Evolutionary conservation across 92 coral and sea anemone species (phyloP).

Genomic region (Actinostola sp.): DNA sequence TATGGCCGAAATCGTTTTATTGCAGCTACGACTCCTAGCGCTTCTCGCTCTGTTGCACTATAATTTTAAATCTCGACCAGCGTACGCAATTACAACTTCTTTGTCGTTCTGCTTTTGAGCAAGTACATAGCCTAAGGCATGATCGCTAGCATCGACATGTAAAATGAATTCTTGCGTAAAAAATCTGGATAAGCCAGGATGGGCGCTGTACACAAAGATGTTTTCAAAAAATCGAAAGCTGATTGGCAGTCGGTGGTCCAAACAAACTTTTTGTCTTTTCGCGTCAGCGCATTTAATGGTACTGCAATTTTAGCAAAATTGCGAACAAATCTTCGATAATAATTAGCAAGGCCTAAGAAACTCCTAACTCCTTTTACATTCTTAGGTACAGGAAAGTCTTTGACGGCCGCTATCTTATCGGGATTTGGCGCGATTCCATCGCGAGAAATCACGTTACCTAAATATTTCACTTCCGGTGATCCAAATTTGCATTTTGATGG

Average conservation of each 20-base stretch:
- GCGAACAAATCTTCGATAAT: conserved; percentile 14
- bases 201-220: conserved; percentile 43
- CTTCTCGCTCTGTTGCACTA: conserved; percentile 52
- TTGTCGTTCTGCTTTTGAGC: conserved; percentile 34
- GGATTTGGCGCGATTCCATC: conserved; percentile 53
- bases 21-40: conserved; percentile 47
- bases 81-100: conserved; percentile 48
- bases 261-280: conserved; percentile 42
- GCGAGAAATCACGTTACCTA: conserved; percentile 52
- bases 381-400: conserved; percentile 37
- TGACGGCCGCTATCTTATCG: conserved; percentile 41
- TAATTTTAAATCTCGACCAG: conserved; percentile 53
- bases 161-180: conserved; percentile 31
- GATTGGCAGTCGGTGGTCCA: conserved; percentile 51
- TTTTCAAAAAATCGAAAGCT: conserved; percentile 39
- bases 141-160: conserved; percentile 48
- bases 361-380: conserved; percentile 9
- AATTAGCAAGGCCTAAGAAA: conserved; percentile 28
- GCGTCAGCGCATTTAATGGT: conserved; percentile 28
- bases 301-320: conserved; percentile 17
- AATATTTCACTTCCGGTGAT: conserved; percentile 20
- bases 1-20: conserved; percentile 58
- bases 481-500: conserved; percentile 51
- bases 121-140: conserved; percentile 44
- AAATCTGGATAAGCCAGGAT: conserved; percentile 55